Percentiles rank a stretch among this genome's conserved stretches.
Conservation (phyloP, 1,140 invertebrate species). For the Bombus pascuorum region DNA sequence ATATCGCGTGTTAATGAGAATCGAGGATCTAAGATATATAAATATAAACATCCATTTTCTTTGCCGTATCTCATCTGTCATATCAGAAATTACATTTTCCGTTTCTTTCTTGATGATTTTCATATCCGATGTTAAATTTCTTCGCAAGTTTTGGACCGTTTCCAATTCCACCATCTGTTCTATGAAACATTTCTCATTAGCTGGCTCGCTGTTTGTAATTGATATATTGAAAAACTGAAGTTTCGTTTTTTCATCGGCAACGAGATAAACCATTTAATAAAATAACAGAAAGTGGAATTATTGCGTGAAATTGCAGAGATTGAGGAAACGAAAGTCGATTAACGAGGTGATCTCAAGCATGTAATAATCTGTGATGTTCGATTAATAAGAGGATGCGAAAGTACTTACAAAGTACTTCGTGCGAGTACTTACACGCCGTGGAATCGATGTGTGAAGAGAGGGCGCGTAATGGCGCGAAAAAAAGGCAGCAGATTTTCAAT, state of each 20-base stretch:
- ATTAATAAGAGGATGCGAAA: background rate
- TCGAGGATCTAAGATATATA: background rate
- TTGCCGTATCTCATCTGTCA: no score
- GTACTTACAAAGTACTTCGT: background rate
- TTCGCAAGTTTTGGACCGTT: background rate
- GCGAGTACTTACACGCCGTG: background rate
- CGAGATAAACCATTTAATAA: background rate
- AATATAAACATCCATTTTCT: background rate
- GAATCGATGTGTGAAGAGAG: background rate
- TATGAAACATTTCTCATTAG: background rate
- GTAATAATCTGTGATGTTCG: background rate
- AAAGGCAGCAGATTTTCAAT: slow-evolving; percentile 4
- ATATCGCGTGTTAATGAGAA: background rate
- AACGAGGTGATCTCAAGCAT: background rate
- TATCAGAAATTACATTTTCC: no score
- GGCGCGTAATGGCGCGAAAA: background rate
- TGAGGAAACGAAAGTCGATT: background rate
- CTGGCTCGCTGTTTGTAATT: background rate
- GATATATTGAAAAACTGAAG: background rate
- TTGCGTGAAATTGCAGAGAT: background rate
- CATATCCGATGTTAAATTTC: no score
- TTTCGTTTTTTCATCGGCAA: background rate
- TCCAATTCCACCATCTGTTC: background rate
- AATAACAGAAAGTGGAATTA: background rate
- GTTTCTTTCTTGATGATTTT: background rate